Conservation (phyloP, 2,797 vertebrate genomes). For the Parotocinclus haroldoi region DNA sequence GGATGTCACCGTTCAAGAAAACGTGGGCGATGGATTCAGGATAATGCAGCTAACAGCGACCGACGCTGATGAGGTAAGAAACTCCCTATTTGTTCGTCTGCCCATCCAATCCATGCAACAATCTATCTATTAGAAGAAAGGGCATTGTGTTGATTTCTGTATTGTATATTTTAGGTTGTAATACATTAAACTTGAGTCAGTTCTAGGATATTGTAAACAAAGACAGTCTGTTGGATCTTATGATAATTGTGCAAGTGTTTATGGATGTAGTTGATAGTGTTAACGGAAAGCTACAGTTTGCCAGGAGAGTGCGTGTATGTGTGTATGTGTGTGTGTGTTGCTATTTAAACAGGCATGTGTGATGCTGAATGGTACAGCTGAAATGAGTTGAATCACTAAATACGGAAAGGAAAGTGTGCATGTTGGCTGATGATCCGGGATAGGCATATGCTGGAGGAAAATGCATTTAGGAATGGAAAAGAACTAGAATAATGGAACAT, state of each 20-base stretch:
- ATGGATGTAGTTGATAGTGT: constrained; percentile 23
- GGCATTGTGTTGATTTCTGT: constrained; percentile 23
- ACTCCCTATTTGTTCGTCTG: constrained; percentile 1
- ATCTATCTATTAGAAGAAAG: too few species aligned
- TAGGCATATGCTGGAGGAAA: constrained; percentile 18
- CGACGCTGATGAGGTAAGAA: constrained; percentile 90
- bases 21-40: constrained; percentile 89
- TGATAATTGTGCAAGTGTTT: constrained; percentile 18
- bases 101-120: background rate
- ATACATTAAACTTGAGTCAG: constrained; percentile 23
- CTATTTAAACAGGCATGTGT: constrained; percentile 15
- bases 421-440: constrained; percentile 15
- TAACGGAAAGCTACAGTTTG: constrained; percentile 19
- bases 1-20: constrained; percentile 93
- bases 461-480: constrained; percentile 4
- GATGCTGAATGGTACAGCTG: constrained; percentile 19
- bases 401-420: constrained; percentile 18
- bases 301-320: background rate
- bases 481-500: too few species aligned
- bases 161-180: constrained; percentile 40
- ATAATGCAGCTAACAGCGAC: constrained; percentile 95
- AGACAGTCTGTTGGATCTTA: background rate
- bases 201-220: constrained; percentile 1
- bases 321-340: constrained; percentile 7
- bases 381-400: constrained; percentile 15